Percentiles rank a stretch among this genome's conserved stretches.
phyloP scores from a whole-genome alignment of 2,888 invertebrate species.

The Diarsia rubi region DNA sequence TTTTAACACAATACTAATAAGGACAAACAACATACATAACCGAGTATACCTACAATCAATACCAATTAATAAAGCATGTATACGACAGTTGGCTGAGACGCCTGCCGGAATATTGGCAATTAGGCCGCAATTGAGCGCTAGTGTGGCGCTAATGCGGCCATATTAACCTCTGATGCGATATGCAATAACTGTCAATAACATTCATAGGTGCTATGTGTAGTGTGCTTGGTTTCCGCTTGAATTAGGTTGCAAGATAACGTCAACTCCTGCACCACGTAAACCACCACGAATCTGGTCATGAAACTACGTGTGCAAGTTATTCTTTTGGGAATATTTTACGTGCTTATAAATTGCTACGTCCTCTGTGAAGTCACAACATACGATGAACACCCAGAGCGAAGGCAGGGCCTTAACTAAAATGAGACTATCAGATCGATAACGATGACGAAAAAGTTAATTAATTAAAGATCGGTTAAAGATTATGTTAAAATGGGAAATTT shows the following conservation, averaged over 20 bases:
- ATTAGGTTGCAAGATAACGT: not conserved
- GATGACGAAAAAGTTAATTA: not conserved
- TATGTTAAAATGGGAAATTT: not conserved
- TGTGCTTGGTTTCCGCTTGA: not conserved
- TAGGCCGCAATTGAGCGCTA: constrained; percentile 61
- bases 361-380: not conserved
- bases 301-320: not conserved
- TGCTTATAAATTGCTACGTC: too few species aligned
- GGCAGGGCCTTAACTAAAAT: too few species aligned
- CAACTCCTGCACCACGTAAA: too few species aligned
- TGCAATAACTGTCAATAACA: constrained; percentile 49
- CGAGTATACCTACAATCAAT: not conserved
- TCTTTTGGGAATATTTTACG: too few species aligned
- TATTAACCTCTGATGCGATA: constrained; percentile 57
- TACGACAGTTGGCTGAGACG: constrained; percentile 64
- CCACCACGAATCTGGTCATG: not conserved
- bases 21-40: not conserved
- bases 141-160: constrained; percentile 50
- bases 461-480: too few species aligned
- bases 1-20: not conserved
- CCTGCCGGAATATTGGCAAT: constrained; percentile 66
- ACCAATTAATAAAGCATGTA: constrained; percentile 72
- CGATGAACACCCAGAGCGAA: too few species aligned
- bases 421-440: too few species aligned
- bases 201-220: constrained; percentile 21